Conservation (phyloP, 2,888 invertebrate species). For the Archips crataeganus region DNA sequence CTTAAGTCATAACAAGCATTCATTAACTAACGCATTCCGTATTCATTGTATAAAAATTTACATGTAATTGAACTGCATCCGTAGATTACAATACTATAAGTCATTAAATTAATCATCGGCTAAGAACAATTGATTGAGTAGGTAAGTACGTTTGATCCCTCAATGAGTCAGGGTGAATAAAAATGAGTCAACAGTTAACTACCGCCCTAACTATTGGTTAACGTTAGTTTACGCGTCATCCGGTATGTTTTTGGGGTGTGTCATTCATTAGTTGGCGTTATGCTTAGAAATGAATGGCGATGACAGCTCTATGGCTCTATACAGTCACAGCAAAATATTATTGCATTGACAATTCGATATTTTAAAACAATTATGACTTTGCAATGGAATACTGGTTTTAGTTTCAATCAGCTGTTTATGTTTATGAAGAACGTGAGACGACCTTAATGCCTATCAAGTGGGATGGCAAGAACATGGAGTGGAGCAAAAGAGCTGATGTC, state of each 20-base stretch:
- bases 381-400: background rate
- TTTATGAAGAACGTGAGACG: no score
- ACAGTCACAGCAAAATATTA: conserved; percentile 13
- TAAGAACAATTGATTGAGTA: conserved; percentile 52
- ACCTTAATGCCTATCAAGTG: no score
- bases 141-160: conserved; percentile 47
- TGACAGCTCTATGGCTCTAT: conserved; percentile 16
- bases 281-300: conserved; percentile 44
- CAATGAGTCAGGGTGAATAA: conserved; percentile 62
- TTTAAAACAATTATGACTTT: conserved; percentile 10
- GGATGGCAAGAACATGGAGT: no score
- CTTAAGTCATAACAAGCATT: background rate
- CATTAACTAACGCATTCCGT: background rate
- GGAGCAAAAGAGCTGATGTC: no score
- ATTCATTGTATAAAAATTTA: conserved; percentile 16
- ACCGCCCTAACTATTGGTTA: conserved; percentile 44
- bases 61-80: conserved; percentile 39
- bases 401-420: background rate
- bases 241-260: conserved; percentile 60
- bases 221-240: conserved; percentile 50
- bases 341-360: conserved; percentile 16
- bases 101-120: conserved; percentile 66
- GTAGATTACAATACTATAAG: conserved; percentile 52
- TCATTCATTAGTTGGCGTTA: conserved; percentile 66
- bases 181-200: conserved; percentile 53